Conservation (phyloP, 2,888 invertebrate species). For the Diaperis boleti region DNA sequence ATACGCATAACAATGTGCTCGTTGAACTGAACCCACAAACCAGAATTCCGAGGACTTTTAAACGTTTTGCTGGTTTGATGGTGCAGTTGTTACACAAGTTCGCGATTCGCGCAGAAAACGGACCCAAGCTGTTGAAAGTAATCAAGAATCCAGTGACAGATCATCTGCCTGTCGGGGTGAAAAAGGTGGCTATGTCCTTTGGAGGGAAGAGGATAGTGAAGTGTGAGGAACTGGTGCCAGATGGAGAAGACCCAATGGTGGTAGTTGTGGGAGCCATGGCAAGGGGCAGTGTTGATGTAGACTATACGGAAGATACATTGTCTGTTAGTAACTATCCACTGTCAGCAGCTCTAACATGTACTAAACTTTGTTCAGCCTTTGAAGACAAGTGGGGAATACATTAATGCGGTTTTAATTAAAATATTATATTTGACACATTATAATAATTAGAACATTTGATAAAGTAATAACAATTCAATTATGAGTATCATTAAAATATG, state of each 20-base stretch:
- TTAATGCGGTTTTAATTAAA: slow-evolving; percentile 51
- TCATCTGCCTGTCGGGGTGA: slow-evolving; percentile 94
- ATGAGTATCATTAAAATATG: not conserved
- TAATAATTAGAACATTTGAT: not conserved
- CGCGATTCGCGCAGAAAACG: slow-evolving; percentile 90
- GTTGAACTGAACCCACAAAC: slow-evolving; percentile 98
- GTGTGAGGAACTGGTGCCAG: slow-evolving; percentile 83
- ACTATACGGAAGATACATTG: slow-evolving; percentile 91
- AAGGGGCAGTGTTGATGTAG: slow-evolving; percentile 89
- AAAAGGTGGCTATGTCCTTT: slow-evolving; percentile 91
- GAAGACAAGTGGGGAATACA: slow-evolving; percentile 90
- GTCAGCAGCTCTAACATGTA: slow-evolving; percentile 96
- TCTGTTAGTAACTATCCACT: slow-evolving; percentile 97
- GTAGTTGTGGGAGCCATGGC: slow-evolving; percentile 98
- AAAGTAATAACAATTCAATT: not conserved
- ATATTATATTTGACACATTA: too few species aligned
- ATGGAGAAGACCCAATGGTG: slow-evolving; percentile 84
- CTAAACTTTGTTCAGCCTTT: slow-evolving; percentile 94
- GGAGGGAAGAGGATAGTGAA: slow-evolving; percentile 78
- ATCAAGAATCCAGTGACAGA: slow-evolving; percentile 96
- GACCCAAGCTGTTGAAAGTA: slow-evolving; percentile 91
- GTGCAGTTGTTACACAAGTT: slow-evolving; percentile 97
- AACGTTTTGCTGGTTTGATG: slow-evolving; percentile 96
- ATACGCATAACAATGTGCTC: slow-evolving; percentile 91
- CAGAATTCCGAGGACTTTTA: slow-evolving; percentile 95